Evolutionary conservation across 2,888 invertebrate species (phyloP), one percentile per base, ranked within the genome.

Genomic region (Agriopis marginaria): DNA sequence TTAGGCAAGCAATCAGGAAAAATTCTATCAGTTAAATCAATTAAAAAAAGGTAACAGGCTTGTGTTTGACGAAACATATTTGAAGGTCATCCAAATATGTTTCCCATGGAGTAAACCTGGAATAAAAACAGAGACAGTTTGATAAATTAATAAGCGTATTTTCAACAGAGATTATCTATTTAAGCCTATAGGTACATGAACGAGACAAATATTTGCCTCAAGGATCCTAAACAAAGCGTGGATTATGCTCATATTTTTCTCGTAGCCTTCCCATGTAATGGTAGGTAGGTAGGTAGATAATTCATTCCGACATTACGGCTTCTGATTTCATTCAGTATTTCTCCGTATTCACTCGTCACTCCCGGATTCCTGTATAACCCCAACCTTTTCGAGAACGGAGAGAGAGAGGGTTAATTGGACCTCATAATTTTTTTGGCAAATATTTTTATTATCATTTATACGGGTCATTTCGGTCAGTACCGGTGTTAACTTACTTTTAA

Each of bases 341-440:
- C 32, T 44, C 55, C 55, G 55, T 45, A 68, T 61, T 64, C 68
- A 59, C 59, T 63, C 63, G 42, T 59, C 68, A 63, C 12, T 63
- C 53, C 11, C 55, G 47, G 50, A 61, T 55, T 59, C 32, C 54
- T 11, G 50, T 53, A 56, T 50, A 68, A 9, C 68, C 68, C 64
- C 47, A 32, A 68, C 64, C 65, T 45, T 68, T 70, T 64, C 62
- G 47, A 67, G 56, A 54, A 66, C 53, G 23, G 53, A 23, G 17
- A 23, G 17, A 23, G 17, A 23, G 17, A 23, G n/a, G 70, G 68
- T 68, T 73, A 73, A 73, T 73, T 68, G 68, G 66, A 63, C 54
- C 63, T 67, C 64, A 59, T 67, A 66, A 72, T 65, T 64, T 72
- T 72, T 72, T 65, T 32, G 14, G 40, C 62, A 70, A 72, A 72